Evolutionary conservation across 1,140 invertebrate genomes (phyloP).

Genomic region (Parasteatoda tepidariorum): DNA sequence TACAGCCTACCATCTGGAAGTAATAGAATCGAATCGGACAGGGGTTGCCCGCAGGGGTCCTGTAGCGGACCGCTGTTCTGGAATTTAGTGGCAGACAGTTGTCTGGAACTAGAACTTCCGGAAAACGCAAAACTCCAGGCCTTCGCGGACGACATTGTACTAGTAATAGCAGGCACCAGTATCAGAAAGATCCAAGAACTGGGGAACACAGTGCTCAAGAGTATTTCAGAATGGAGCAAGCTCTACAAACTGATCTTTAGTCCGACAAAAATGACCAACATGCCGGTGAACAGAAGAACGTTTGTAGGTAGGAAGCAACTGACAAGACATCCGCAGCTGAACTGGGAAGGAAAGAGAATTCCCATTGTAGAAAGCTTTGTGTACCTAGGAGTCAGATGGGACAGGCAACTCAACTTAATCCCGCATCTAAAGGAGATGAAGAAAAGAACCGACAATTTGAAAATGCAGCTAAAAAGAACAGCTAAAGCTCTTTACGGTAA

Average conservation of each 20-base stretch:
- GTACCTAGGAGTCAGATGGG: background rate
- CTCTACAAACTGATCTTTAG: background rate
- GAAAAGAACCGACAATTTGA: background rate
- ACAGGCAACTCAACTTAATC: background rate
- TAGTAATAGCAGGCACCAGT: background rate
- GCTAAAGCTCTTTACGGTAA: background rate
- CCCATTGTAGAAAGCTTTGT: background rate
- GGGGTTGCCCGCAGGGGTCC: background rate
- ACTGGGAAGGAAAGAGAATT: background rate
- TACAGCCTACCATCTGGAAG: background rate
- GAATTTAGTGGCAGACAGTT: background rate
- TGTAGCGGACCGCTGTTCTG: background rate
- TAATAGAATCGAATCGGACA: background rate
- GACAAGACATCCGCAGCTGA: background rate
- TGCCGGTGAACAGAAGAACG: background rate
- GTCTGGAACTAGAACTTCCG: background rate
- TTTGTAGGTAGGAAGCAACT: background rate
- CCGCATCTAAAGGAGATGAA: background rate
- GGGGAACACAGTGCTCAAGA: background rate
- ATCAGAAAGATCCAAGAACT: background rate
- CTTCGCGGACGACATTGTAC: background rate
- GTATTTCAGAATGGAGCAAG: background rate
- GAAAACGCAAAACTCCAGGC: background rate
- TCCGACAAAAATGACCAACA: background rate
- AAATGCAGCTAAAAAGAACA: background rate